Percentiles rank a stretch among this genome's conserved stretches.
phyloP scores from a whole-genome alignment of 2,113 vertebrate genomes.

The Plestiodon gilberti region DNA sequence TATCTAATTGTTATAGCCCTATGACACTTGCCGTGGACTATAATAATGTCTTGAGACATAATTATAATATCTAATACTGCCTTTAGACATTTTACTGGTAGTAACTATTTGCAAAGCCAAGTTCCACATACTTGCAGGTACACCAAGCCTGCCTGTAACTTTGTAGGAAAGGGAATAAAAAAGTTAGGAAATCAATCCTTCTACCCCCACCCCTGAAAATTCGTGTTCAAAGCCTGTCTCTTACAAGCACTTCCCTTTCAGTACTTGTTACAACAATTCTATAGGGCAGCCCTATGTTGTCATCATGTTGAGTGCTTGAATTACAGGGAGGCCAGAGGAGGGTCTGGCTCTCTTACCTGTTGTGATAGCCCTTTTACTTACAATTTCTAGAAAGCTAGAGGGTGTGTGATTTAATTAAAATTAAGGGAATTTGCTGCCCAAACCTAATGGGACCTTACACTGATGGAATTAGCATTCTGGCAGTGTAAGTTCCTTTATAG shows the following conservation, averaged over 20 bases:
- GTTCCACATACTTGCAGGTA: background rate
- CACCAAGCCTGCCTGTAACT: background rate
- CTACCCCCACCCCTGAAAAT: background rate
- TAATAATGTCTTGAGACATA: background rate
- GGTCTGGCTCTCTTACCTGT: background rate
- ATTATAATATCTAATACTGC: too few relatives aligned
- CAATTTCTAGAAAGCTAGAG: too few relatives aligned
- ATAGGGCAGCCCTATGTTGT: background rate
- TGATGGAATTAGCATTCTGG: too few relatives aligned
- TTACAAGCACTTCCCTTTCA: background rate
- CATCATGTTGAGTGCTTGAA: background rate
- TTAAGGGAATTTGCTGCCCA: too few relatives aligned
- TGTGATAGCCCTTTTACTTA: background rate
- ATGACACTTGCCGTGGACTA: background rate
- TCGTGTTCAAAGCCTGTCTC: background rate
- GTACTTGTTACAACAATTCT: background rate
- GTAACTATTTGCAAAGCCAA: background rate
- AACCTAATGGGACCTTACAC: too few relatives aligned
- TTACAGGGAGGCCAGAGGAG: too few relatives aligned
- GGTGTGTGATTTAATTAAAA: too few relatives aligned
- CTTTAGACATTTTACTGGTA: too few relatives aligned
- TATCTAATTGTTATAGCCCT: background rate
- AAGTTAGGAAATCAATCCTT: background rate
- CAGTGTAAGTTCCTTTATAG: too few relatives aligned
- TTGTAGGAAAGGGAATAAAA: background rate